A percentile compares a stretch with the other conserved stretches of the same genome.
Conservation (phyloP, 1,140 invertebrate genomes). For the Amyelois transitella region DNA sequence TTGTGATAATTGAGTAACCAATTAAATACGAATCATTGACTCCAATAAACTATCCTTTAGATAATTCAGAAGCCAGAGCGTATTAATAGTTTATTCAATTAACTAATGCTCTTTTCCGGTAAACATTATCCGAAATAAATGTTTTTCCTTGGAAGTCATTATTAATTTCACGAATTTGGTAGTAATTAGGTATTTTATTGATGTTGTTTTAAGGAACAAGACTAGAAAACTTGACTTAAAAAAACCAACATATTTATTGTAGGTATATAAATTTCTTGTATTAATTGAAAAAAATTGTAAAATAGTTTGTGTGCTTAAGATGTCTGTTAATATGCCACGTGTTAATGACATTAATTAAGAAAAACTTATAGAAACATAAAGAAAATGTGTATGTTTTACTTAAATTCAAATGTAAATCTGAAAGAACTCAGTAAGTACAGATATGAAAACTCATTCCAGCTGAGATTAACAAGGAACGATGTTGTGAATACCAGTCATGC, state of each 20-base stretch:
- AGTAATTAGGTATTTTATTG: neutral
- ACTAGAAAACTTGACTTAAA: neutral
- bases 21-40: constrained; percentile 11
- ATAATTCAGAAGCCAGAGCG: constrained; percentile 1
- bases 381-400: neutral
- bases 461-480: constrained; percentile 46
- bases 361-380: too few species aligned
- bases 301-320: too few species aligned
- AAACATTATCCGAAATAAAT: constrained; percentile 10
- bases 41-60: neutral
- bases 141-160: constrained; percentile 10
- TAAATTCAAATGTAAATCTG: neutral
- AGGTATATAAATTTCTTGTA: too few species aligned
- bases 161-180: neutral
- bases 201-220: neutral
- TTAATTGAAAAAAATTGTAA: too few species aligned
- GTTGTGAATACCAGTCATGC: constrained; percentile 59
- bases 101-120: constrained; percentile 9
- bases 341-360: too few species aligned
- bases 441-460: constrained; percentile 38
- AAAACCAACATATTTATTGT: neutral
- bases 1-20: neutral
- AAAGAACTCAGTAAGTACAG: neutral
- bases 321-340: too few species aligned
- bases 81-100: constrained; percentile 3